Percentiles rank a stretch among this genome's conserved stretches.
phyloP scores from a whole-genome alignment of 1,140 invertebrate species.

The Zaprionus inermis region DNA sequence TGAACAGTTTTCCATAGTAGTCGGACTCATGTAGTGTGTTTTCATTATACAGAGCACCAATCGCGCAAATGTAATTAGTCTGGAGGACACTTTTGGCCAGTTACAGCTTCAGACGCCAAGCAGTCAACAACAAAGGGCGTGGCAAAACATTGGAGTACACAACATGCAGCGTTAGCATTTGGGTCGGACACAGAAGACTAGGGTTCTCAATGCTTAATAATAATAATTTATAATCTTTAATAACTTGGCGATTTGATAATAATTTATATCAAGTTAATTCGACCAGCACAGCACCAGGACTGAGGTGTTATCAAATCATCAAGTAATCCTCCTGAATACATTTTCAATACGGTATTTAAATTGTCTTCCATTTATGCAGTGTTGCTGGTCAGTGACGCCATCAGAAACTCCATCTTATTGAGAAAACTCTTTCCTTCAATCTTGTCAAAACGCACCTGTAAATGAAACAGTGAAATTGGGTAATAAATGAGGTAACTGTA shows the following conservation, averaged over 20 bases:
- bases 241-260: neutral
- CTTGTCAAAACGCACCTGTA: constrained; percentile 90
- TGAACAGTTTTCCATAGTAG: neutral
- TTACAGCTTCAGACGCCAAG: neutral
- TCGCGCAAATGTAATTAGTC: constrained; percentile 72
- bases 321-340: constrained; percentile 38
- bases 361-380: constrained; percentile 46
- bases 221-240: constrained; percentile 2
- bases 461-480: constrained; percentile 12
- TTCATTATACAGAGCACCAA: constrained; percentile 63
- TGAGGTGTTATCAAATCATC: constrained; percentile 13
- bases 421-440: constrained; percentile 99
- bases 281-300: neutral
- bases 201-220: neutral
- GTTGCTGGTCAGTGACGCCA: constrained; percentile 92
- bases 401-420: constrained; percentile 98
- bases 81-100: constrained; percentile 68
- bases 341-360: constrained; percentile 21
- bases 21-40: neutral
- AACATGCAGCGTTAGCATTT: constrained; percentile 45
- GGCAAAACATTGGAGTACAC: constrained; percentile 51
- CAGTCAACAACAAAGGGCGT: constrained; percentile 40
- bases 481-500: neutral
- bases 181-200: no score
- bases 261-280: neutral